Evolutionary conservation across 2,888 invertebrate species (phyloP), one percentile per base, ranked within the genome.

Genomic region (Nysson spinosus): DNA sequence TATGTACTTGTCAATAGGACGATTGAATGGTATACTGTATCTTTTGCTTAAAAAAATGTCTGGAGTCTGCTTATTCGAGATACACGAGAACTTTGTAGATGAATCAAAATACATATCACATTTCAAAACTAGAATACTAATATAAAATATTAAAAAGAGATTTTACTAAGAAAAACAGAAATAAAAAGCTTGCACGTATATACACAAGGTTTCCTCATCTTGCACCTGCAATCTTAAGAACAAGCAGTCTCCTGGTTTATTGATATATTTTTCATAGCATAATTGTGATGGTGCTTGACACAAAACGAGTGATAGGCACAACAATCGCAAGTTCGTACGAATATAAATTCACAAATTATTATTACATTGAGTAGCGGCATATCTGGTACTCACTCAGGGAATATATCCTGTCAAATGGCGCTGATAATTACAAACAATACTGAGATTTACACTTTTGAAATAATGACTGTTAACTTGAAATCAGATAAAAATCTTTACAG

Each of bases 381-480:
- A 82, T 85, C 84, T 84, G 84, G 83, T 85, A 85, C 85, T 85
- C 85, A 85, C 85, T 85, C 84, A 85, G 84, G 85, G 85, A 85
- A 85, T 84, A 82, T 83, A 83, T 85, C 85, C 85, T 85, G 85
- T 85, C 85, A 85, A 85, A 85, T 84, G 85, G 85, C 85, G 85
- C 85, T 85, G 85, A 85, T 85, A 85, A 85, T 85, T 85, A 84
- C 81, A 85, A 85, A 85, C 85, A 85, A 85, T 85, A 85, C 85
- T 84, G 85, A 85, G 84, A 83, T 85, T 85, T 85, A 85, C 82
- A 85, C 83, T 85, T 67, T 85, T 85, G 85, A 84, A 85, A 85
- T 83, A 81, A 84, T 85, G 83, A 83, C 79, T 75, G 77, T 80
- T 77, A 80, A 79, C 80, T 79, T 82, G 78, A 83, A 83, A 84